Conservation (phyloP, 2,797 vertebrate genomes). For the Nyctalus aviator region DNA sequence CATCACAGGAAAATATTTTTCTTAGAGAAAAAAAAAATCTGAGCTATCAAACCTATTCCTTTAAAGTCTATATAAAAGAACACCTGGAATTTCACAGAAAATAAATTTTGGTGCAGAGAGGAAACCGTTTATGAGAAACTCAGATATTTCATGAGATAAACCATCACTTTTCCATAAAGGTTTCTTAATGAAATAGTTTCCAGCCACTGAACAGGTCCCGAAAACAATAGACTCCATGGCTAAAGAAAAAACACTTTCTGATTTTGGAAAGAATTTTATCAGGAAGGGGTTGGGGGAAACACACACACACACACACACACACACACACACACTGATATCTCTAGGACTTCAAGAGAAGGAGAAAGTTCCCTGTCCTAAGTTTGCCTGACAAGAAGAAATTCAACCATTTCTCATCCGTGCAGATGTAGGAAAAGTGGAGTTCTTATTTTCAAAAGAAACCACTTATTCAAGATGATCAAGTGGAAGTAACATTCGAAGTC, state of each 20-base stretch:
- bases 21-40: background rate
- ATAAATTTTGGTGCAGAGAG: slow-evolving; percentile 83
- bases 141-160: slow-evolving; percentile 82
- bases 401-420: slow-evolving; percentile 76
- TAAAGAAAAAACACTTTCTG: slow-evolving; percentile 53
- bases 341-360: slow-evolving; percentile 81
- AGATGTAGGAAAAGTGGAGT: slow-evolving; percentile 73
- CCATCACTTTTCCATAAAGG: slow-evolving; percentile 63
- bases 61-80: slow-evolving; percentile 79
- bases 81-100: slow-evolving; percentile 83
- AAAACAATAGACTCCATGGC: background rate
- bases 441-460: slow-evolving; percentile 77
- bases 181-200: slow-evolving; percentile 72
- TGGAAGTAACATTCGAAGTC: slow-evolving; percentile 70
- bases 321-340: background rate
- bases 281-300: background rate
- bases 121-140: slow-evolving; percentile 81
- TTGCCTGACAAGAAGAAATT: slow-evolving; percentile 85
- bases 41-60: slow-evolving; percentile 67
- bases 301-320: background rate
- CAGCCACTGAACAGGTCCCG: slow-evolving; percentile 39
- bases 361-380: slow-evolving; percentile 79
- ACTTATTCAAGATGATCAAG: slow-evolving; percentile 80
- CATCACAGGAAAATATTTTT: slow-evolving; percentile 64
- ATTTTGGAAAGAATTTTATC: slow-evolving; percentile 42